These are phyloP conservation scores for Sesia apiformis DNA, from an alignment of 2,888 invertebrate species.

Conservation along the genomic window DNA sequence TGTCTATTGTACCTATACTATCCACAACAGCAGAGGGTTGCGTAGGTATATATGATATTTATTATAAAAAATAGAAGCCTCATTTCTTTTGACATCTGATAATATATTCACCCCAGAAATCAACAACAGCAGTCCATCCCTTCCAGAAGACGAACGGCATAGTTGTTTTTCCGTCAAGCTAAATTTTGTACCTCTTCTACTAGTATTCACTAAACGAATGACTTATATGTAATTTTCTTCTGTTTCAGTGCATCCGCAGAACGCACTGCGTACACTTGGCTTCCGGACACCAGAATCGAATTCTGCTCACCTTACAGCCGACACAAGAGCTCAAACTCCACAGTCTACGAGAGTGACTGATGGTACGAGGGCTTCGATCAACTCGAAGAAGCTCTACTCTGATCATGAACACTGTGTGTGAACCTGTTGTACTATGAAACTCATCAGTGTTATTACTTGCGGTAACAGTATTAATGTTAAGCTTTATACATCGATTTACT, in stretches of 20 bases:
- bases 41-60: too few relatives aligned
- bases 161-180: too few relatives aligned
- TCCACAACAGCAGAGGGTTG: too few relatives aligned
- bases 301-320: conserved; percentile 59
- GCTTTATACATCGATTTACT: too few relatives aligned
- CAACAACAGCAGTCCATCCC: too few relatives aligned
- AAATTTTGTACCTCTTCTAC: too few relatives aligned
- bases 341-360: conserved; percentile 70
- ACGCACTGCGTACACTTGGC: conserved; percentile 72
- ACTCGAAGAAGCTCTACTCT: conserved; percentile 62
- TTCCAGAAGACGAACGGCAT: too few relatives aligned
- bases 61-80: too few relatives aligned
- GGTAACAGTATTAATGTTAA: background rate
- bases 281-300: conserved; percentile 66
- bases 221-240: conserved; percentile 12
- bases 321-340: conserved; percentile 62
- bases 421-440: background rate
- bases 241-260: conserved; percentile 66
- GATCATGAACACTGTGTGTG: conserved; percentile 14
- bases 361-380: conserved; percentile 54
- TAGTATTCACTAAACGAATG: background rate
- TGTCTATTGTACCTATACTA: too few relatives aligned
- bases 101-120: too few relatives aligned
- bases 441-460: background rate
- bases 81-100: too few relatives aligned